Evolutionary conservation across 2,888 invertebrate genomes (phyloP), one percentile per base, ranked within the genome.

Genomic region (Xanthia togata): DNA sequence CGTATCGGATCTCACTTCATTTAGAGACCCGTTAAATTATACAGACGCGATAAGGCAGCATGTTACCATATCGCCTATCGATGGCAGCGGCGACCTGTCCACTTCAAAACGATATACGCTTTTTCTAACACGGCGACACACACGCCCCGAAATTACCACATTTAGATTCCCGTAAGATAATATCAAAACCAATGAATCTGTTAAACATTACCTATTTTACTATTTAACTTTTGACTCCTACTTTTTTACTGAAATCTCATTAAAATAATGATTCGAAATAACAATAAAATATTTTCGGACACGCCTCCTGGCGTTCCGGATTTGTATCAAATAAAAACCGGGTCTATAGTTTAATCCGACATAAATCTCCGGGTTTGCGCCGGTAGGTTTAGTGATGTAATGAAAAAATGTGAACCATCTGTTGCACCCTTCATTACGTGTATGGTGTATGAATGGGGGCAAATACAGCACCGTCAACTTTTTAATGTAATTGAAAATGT

Each of bases 391-490:
- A 92, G 90, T 91, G 92, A 93, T 92, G 92, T 95, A 95, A 96
- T 95, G 94, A 95, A 96, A 96, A 96, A 95, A 96, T 95, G 90
- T 91, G 91, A 90, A 95, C 95, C 96, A 96, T 96, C 96, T 96
- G 96, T 96, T 96, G 94, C 96, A 95, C 96, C 96, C 96, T 96
- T 95, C 96, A 95, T 95, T 95, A 95, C 94, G 90, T 94, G 90
- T 90, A 89, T 92, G 89, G 89, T 90, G 90, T 89, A 92, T 93
- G 93, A 93, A 95, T 93, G 92, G 94, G 93, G 93, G 92, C 94
- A 92, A 95, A 93, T 93, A 91, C 90, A 92, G 91, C 92, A 91
- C 89, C 93, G 93, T 94, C 94, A 94, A 94, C 93, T 96, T 96
- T 96, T 96, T 96, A 96, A 96, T 95, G 94, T 96, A 95, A 96